phyloP scores from a whole-genome alignment of 2,113 vertebrate species.

The Romanogobio albipinnatus region DNA sequence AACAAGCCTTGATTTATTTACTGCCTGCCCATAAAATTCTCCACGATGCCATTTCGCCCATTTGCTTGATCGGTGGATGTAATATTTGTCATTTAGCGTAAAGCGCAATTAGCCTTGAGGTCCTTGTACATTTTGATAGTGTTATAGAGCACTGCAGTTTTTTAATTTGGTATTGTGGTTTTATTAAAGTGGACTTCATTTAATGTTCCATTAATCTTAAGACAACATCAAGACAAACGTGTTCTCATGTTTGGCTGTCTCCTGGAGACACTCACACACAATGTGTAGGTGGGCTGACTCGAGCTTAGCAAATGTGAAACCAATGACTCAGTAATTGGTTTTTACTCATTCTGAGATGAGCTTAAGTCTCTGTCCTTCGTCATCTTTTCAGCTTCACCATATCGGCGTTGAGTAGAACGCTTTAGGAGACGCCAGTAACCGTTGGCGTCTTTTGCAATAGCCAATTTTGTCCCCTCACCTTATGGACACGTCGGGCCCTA shows the following conservation, averaged over 20 bases:
- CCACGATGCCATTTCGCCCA: not conserved
- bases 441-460: not conserved
- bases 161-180: conserved; percentile 20
- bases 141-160: not conserved
- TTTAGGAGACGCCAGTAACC: not conserved
- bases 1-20: conserved; percentile 35
- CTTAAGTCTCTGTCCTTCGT: conserved; percentile 46
- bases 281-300: conserved; percentile 21
- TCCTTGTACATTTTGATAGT: not conserved
- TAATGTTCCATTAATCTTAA: conserved; percentile 39
- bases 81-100: not conserved
- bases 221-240: conserved; percentile 19
- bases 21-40: conserved; percentile 3
- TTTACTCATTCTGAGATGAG: conserved; percentile 62
- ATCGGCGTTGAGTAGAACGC: not conserved
- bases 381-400: conserved; percentile 36
- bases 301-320: conserved; percentile 36
- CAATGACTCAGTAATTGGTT: conserved; percentile 55
- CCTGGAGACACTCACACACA: not conserved
- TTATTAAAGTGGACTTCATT: conserved; percentile 28
- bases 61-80: not conserved
- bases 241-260: conserved; percentile 3
- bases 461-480: not conserved
- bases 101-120: conserved; percentile 13
- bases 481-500: too few species aligned